Base-by-base conservation (phyloP, 2,113 vertebrate genomes). In the Scopus umbretta region DNA sequence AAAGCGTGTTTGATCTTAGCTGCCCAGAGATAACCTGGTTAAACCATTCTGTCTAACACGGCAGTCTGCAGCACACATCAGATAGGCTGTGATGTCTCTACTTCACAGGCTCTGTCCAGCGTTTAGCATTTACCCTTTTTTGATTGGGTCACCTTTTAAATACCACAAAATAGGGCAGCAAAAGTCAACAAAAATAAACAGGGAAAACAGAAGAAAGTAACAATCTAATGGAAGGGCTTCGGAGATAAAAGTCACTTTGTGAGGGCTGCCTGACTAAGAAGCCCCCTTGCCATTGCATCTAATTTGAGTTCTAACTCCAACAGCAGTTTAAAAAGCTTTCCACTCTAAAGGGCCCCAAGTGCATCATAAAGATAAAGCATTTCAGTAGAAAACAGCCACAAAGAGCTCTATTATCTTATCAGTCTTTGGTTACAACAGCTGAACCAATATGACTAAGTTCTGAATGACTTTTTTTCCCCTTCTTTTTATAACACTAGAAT, bases 291-390 rank as follows among this genome's bases (percentile, higher is more conserved):
- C 98, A 98, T 96, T 98, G 98, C 98, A 98, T 98, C 98, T 99
- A 98, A 99, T 99, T 99, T 99, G 98, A 99, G 98, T 98, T 99
- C 98, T 98, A 98, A 99, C 98, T 98, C 98, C 98, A 99, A 98
- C 97, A 98, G 98, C 97, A 98, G 98, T 98, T 98, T 98, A 98
- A 98, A 99, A 99, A 99, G 98, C 99, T 99, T 99, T 98, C 99
- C 98, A 98, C 98, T 99, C 99, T 99, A 98, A 99, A 99, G 98
- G 98, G 98, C 99, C 98, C 98, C 98, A 97, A 99, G 98, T 98
- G 98, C 99, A 99, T 99, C 98, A 99, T 98, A 98, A 98, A 99
- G 99, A 99, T 99, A 99, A 99, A 99, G 99, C 98, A 99, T 99
- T 98, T 98, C 98, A 98, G 98, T 98, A 98, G 98, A 99, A 98